phyloP scores from a whole-genome alignment of 2,888 invertebrate genomes.

The Biston stratarius region DNA sequence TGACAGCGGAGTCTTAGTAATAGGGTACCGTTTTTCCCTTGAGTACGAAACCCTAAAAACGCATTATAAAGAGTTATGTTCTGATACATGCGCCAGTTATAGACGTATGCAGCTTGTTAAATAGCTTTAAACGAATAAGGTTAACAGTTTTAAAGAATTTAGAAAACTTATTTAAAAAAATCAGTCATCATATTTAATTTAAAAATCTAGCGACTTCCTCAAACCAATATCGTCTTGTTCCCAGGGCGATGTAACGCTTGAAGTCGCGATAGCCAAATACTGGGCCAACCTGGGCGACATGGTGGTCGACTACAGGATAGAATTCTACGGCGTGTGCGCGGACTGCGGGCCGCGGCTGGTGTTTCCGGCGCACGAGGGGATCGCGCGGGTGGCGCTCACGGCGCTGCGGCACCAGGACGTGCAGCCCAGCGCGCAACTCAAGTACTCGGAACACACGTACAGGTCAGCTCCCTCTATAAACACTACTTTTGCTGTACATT shows the following conservation, averaged over 20 bases:
- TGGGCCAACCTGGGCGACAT: constrained; percentile 96
- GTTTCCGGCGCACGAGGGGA: constrained; percentile 92
- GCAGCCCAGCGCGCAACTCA: constrained; percentile 90
- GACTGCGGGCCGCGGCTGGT: constrained; percentile 87
- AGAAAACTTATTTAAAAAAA: no score
- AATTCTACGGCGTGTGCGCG: constrained; percentile 94
- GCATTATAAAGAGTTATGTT: no score
- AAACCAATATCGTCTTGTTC: not conserved
- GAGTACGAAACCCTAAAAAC: no score
- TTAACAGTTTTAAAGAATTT: no score
- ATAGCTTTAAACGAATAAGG: no score
- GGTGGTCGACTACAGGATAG: constrained; percentile 90
- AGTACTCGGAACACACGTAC: constrained; percentile 88
- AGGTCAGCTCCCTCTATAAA: constrained; percentile 10
- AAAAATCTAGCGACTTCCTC: no score
- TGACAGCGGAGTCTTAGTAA: no score
- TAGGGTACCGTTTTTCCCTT: no score
- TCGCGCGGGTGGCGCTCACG: constrained; percentile 90
- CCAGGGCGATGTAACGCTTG: constrained; percentile 92
- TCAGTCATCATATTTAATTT: no score
- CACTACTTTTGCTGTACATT: no score
- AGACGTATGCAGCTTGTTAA: no score
- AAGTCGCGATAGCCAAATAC: constrained; percentile 96
- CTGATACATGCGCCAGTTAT: no score
- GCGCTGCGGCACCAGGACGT: constrained; percentile 93